A percentile compares a stretch with the other conserved stretches of the same genome.
Conservation (phyloP, 2,888 invertebrate species). For the Malacosoma neustria region DNA sequence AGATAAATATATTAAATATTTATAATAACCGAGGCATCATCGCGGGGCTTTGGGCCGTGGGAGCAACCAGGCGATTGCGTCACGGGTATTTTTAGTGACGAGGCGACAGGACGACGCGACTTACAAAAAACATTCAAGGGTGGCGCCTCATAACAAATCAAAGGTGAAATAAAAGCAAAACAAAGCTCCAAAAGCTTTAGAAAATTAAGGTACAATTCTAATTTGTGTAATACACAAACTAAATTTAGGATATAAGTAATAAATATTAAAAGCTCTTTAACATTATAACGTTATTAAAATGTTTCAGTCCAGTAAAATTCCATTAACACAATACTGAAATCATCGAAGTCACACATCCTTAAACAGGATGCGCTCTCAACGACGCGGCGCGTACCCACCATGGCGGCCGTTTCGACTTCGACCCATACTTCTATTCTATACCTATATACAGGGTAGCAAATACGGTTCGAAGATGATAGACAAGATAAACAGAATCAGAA, state of each 20-base stretch:
- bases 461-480: constrained; percentile 56
- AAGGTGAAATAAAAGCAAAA: constrained; percentile 23
- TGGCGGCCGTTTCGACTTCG: constrained; percentile 41
- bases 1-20: constrained; percentile 65
- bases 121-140: constrained; percentile 56
- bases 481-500: constrained; percentile 66
- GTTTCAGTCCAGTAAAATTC: background rate
- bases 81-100: constrained; percentile 62
- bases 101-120: constrained; percentile 48
- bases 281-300: background rate
- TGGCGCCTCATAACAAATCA: constrained; percentile 51
- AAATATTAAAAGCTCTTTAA: background rate
- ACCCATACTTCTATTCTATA: constrained; percentile 33
- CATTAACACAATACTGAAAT: constrained; percentile 6
- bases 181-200: constrained; percentile 6
- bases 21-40: constrained; percentile 42
- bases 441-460: constrained; percentile 36
- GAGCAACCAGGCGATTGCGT: constrained; percentile 43
- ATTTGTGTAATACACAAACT: background rate
- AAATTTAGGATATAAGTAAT: background rate
- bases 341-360: constrained; percentile 25
- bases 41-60: constrained; percentile 33
- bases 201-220: constrained; percentile 4
- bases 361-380: constrained; percentile 53
- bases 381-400: constrained; percentile 56